Percentiles rank a stretch among this genome's conserved stretches.
Evolutionary conservation across 2,888 invertebrate species (phyloP).

Genomic region (Habroteleia sp.): DNA sequence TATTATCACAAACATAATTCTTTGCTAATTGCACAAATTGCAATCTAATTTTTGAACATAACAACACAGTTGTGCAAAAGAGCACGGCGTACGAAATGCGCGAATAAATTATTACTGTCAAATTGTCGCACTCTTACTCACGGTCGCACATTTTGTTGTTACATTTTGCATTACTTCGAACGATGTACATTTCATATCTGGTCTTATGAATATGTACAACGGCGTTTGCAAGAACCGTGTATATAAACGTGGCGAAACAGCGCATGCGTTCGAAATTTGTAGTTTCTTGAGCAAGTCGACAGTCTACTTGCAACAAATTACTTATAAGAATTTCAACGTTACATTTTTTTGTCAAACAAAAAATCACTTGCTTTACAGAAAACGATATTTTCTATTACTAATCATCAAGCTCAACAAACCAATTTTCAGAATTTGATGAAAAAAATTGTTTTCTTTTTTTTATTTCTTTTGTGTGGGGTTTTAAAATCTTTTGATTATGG

Average conservation of each 20-base stretch:
- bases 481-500: too few relatives aligned
- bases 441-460: too few relatives aligned
- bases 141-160: conserved; percentile 14
- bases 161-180: conserved; percentile 19
- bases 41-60: neutral
- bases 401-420: too few relatives aligned
- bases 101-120: neutral
- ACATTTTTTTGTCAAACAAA: too few relatives aligned
- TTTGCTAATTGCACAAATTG: conserved; percentile 1
- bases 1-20: conserved; percentile 5
- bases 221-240: conserved; percentile 12
- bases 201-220: conserved; percentile 31
- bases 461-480: too few relatives aligned
- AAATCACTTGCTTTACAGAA: too few relatives aligned
- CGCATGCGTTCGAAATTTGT: conserved; percentile 47
- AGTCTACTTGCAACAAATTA: conserved; percentile 4
- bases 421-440: too few relatives aligned
- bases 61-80: neutral
- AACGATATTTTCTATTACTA: too few relatives aligned
- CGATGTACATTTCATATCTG: conserved; percentile 16
- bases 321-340: neutral
- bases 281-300: conserved; percentile 7
- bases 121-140: conserved; percentile 6
- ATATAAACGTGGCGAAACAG: conserved; percentile 17
- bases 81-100: neutral